A percentile compares a stretch with the other conserved stretches of the same genome.
Evolutionary conservation across 2,113 vertebrate genomes (phyloP).

Genomic region (Phaethornis superciliosus): DNA sequence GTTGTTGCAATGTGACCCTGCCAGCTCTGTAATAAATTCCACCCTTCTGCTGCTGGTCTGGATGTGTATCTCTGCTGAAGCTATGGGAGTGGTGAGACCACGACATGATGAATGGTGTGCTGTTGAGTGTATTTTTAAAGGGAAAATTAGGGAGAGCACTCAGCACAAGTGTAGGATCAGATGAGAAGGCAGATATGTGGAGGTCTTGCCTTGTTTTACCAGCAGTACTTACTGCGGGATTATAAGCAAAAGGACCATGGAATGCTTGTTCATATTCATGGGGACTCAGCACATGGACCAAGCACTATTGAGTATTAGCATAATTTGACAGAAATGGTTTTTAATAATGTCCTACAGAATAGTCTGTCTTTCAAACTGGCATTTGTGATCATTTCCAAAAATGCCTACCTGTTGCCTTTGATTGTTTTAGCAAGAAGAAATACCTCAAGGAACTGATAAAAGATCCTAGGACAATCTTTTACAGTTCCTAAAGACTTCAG

Average conservation of each 20-base stretch:
- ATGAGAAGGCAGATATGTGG: background rate
- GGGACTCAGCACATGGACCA: slow-evolving; percentile 25
- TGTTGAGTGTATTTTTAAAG: slow-evolving; percentile 16
- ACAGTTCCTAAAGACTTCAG: slow-evolving; percentile 59
- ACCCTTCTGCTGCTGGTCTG: background rate
- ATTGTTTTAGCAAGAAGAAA: slow-evolving; percentile 63
- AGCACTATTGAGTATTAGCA: background rate
- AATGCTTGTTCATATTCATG: background rate
- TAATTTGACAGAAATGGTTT: slow-evolving; percentile 23
- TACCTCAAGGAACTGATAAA: slow-evolving; percentile 67
- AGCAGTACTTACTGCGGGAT: background rate
- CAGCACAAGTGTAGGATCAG: background rate
- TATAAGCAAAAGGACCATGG: background rate
- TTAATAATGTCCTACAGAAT: slow-evolving; percentile 25
- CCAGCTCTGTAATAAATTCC: background rate
- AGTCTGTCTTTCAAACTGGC: slow-evolving; percentile 41
- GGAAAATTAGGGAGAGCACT: background rate
- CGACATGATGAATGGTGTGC: slow-evolving; percentile 42
- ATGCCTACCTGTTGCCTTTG: slow-evolving; percentile 60
- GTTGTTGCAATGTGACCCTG: background rate
- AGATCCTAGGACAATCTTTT: slow-evolving; percentile 52
- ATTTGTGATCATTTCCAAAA: slow-evolving; percentile 32
- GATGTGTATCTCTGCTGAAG: slow-evolving; percentile 19
- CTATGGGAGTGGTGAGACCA: slow-evolving; percentile 33
- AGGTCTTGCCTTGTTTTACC: slow-evolving; percentile 25